phyloP scores from a whole-genome alignment of 2,888 invertebrate genomes.

The Torymus auratus region DNA sequence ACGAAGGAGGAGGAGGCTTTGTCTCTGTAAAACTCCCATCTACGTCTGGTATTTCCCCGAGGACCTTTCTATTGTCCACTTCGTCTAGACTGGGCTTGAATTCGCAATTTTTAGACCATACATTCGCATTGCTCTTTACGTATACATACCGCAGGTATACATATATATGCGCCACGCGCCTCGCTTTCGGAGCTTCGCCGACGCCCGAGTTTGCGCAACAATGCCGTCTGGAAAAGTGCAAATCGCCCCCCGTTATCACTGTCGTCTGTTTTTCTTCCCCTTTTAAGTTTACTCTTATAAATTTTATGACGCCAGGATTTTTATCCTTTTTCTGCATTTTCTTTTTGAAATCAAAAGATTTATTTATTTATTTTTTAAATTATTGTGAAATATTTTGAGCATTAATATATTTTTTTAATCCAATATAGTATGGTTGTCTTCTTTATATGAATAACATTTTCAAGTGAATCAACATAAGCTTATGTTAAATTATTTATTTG shows the following conservation, averaged over 20 bases:
- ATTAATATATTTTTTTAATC: too few species aligned
- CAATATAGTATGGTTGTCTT: too few species aligned
- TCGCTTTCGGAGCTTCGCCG: background rate
- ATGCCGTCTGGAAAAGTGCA: slow-evolving; percentile 37
- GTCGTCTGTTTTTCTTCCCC: slow-evolving; percentile 3
- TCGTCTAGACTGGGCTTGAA: slow-evolving; percentile 58
- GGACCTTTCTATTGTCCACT: slow-evolving; percentile 58
- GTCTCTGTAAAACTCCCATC: slow-evolving; percentile 59
- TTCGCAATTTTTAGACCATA: slow-evolving; percentile 57
- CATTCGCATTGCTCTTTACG: slow-evolving; percentile 31
- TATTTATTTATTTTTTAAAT: too few species aligned
- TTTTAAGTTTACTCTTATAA: background rate
- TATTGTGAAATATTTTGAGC: too few species aligned
- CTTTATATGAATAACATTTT: too few species aligned
- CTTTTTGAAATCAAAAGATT: background rate
- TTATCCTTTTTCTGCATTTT: background rate
- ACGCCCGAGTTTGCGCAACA: slow-evolving; percentile 8
- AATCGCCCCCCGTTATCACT: slow-evolving; percentile 25
- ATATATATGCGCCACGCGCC: background rate
- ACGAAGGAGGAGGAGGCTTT: slow-evolving; percentile 34
- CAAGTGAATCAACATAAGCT: too few species aligned
- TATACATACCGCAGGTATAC: slow-evolving; percentile 20
- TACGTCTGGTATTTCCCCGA: slow-evolving; percentile 58
- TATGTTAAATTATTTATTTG: too few species aligned
- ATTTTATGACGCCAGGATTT: slow-evolving; percentile 7